Conservation (phyloP, 2,888 invertebrate species). For the Arge pagana region DNA sequence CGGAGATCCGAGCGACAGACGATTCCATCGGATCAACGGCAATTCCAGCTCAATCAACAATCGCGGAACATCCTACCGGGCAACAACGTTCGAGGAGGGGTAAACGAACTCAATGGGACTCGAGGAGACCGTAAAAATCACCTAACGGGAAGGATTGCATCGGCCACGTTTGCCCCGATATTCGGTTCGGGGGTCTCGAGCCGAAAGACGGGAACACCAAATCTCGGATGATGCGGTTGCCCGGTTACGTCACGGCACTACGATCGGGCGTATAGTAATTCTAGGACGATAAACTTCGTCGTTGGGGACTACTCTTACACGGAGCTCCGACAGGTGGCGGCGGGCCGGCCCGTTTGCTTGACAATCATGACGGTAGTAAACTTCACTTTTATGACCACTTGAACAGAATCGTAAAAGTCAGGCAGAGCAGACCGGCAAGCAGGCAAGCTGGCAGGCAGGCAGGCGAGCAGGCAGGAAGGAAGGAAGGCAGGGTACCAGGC, state of each 20-base stretch:
- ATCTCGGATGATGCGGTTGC: background rate
- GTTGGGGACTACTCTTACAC: conserved; percentile 47
- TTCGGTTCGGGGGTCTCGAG: too few species aligned
- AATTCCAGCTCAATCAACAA: too few species aligned
- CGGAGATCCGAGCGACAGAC: too few species aligned
- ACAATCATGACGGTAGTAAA: conserved; percentile 62
- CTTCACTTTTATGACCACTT: conserved; percentile 65
- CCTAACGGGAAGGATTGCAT: too few species aligned
- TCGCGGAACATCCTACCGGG: too few species aligned
- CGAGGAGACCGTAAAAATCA: too few species aligned
- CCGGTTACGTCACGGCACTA: background rate
- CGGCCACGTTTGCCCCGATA: too few species aligned
- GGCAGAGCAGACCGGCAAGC: conserved; percentile 53
- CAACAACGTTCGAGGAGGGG: too few species aligned
- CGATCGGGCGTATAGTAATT: conserved; percentile 9
- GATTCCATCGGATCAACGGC: too few species aligned
- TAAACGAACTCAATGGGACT: too few species aligned
- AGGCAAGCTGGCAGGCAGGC: conserved; percentile 34
- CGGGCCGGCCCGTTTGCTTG: conserved; percentile 55
- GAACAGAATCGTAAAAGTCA: conserved; percentile 65
- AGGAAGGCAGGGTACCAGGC: conserved; percentile 13
- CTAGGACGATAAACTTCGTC: background rate
- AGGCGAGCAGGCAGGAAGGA: conserved; percentile 1
- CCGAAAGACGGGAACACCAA: background rate
- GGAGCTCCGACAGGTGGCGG: conserved; percentile 57